Evolutionary conservation across 2,797 vertebrate species (phyloP), one percentile per base, ranked within the genome.

Genomic region (Ctenopoma multispine): DNA sequence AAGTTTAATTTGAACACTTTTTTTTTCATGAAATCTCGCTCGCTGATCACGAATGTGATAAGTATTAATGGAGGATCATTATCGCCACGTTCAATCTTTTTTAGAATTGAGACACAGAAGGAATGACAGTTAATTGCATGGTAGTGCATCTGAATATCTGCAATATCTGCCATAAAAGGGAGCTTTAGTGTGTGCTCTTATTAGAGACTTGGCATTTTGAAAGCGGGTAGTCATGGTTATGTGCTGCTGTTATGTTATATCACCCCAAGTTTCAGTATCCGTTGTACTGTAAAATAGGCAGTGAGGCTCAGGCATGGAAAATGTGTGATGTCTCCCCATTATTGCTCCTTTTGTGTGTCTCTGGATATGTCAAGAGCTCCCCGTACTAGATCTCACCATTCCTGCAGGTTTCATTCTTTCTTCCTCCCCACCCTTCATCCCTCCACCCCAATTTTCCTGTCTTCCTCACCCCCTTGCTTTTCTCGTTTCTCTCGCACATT

Each of bases 121-220:
- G 72, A 89, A 80, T 87, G 86, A 84, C 83, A 87, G 81, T 69
- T 90, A 86, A 89, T 92, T 90, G 89, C 81, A 81, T 71, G 68
- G 79, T 54, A 47, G 69, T 47, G 69, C 79, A 72, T 81, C 72
- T 70, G 80, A 80, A 75, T 71, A 79, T 81, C 69, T 81, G 81
- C 49, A 60, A 61, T 76, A 77, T 86, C 75, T 88, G 73, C 65
- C 67, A 77, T 84, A 77, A 89, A 87, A 83, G 63, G 69, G 29
- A 72, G 79, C 56, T 83, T 86, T 69, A 80, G 61, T 34, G 40
- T 78, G 64, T 49, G 63, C 61, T 87, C 75, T 70, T 84, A 79
- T 80, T 76, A 84, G 65, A 82, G 79, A 72, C 53, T 69, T 87
- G 81, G 83, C 75, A 86, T 84, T 87, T 85, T 90, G 71, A 89